Evolutionary conservation across 37 sponge, comb jelly and placozoan species (phyloP).

Genomic region (Oopsacas minuta): DNA sequence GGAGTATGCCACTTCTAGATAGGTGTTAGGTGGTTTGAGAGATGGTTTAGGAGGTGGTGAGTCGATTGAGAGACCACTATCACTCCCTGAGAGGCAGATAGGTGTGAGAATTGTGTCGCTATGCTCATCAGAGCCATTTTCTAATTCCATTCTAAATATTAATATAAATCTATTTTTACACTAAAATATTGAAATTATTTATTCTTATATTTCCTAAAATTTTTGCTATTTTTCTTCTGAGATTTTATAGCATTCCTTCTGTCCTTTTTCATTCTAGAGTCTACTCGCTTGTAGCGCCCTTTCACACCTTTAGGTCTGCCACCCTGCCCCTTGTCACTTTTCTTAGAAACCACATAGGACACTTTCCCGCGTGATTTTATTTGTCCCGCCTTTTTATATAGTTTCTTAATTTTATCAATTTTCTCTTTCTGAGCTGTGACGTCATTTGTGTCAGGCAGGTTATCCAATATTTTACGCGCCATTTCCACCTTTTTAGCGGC

Average conservation of each 20-base stretch:
- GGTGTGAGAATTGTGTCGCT: background rate
- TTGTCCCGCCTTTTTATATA: conserved; percentile 61
- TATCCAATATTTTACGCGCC: conserved; percentile 41
- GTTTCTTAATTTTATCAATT: conserved; percentile 54
- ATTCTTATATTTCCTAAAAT: background rate
- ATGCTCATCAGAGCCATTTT: background rate
- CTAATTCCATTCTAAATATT: background rate
- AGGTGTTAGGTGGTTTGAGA: background rate
- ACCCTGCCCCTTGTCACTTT: conserved; percentile 24
- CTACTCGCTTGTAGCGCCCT: conserved; percentile 83
- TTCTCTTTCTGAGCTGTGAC: conserved; percentile 52
- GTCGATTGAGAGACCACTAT: conserved; percentile 1
- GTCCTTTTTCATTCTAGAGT: conserved; percentile 94
- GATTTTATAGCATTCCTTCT: background rate
- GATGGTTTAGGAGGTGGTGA: background rate
- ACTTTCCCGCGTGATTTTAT: conserved; percentile 43
- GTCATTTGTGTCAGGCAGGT: conserved; percentile 41
- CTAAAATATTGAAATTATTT: background rate
- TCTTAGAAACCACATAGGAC: conserved; percentile 89
- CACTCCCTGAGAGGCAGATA: background rate
- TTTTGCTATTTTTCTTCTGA: background rate
- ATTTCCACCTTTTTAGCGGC: conserved; percentile 34
- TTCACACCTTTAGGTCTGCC: conserved; percentile 77
- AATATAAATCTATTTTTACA: background rate
- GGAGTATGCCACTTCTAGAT: background rate